These are phyloP conservation scores for Stercorarius parasiticus DNA, from an alignment of 2,113 vertebrate genomes.

Conservation along the genomic window DNA sequence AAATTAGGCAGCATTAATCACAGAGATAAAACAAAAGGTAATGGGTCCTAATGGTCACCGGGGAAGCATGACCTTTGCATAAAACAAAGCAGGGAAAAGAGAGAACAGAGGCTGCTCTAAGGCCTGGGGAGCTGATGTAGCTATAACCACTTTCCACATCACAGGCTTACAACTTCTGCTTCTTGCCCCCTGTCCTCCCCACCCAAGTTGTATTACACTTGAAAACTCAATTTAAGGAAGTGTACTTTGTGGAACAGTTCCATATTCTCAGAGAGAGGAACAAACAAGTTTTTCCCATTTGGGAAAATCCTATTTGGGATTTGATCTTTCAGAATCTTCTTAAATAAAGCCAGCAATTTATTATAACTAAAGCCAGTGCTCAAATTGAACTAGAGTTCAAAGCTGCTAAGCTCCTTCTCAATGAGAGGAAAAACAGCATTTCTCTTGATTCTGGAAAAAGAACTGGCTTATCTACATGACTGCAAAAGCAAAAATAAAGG, in stretches of 20 bases:
- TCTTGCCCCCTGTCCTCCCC: not conserved
- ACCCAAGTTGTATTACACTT: not conserved
- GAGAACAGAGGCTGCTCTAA: not conserved
- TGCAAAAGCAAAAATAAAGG: not conserved
- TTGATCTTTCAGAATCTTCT: constrained; percentile 5
- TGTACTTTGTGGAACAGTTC: not conserved
- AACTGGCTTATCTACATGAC: not conserved
- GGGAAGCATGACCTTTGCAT: not conserved
- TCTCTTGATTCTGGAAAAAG: not conserved
- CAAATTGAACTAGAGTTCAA: constrained; percentile 3
- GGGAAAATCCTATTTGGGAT: not conserved
- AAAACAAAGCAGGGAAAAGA: not conserved
- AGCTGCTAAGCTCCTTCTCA: not conserved
- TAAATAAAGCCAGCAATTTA: not conserved
- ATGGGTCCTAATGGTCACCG: not conserved
- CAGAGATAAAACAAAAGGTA: not conserved
- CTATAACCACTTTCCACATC: not conserved
- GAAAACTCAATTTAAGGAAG: not conserved
- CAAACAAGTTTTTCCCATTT: not conserved
- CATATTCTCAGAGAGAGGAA: not conserved
- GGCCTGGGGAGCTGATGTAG: not conserved
- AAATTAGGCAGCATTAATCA: not conserved
- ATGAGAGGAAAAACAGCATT: not conserved
- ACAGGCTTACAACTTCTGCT: not conserved
- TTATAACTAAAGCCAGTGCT: not conserved